A percentile compares a stretch with the other conserved stretches of the same genome.
Evolutionary conservation across 1,140 invertebrate species (phyloP).

Genomic region (roundworm (Caenorhabditis elegans)): DNA sequence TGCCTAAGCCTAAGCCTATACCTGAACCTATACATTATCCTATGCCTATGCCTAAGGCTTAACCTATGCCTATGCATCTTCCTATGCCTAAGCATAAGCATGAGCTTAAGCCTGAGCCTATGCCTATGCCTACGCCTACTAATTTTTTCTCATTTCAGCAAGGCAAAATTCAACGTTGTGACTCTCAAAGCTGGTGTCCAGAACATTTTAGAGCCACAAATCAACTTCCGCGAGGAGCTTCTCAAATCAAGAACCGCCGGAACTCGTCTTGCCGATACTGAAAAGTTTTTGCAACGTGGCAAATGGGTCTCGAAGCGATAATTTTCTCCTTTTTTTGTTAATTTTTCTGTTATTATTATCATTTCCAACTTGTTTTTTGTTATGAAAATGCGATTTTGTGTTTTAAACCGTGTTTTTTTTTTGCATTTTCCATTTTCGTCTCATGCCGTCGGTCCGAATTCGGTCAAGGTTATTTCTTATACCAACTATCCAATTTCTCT

Average conservation of each 20-base stretch:
- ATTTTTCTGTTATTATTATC: not conserved
- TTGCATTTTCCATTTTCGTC: too few relatives aligned
- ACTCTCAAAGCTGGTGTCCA: not conserved
- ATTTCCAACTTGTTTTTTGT: not conserved
- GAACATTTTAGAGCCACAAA: not conserved
- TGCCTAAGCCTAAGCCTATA: too few relatives aligned
- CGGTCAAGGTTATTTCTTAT: constrained; percentile 4
- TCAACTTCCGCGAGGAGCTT: constrained; percentile 20
- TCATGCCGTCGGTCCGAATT: not conserved
- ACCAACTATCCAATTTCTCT: not conserved
- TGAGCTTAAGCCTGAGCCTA: too few relatives aligned
- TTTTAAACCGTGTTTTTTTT: too few relatives aligned
- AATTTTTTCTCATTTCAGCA: not conserved
- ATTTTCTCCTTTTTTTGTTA: not conserved
- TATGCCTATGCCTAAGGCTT: too few relatives aligned
- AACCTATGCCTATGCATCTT: too few relatives aligned
- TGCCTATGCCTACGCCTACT: too few relatives aligned
- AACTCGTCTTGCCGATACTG: not conserved
- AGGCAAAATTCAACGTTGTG: not conserved
- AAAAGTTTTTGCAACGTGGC: not conserved
- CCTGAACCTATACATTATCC: too few relatives aligned
- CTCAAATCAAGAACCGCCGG: constrained; percentile 7
- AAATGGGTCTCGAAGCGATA: not conserved
- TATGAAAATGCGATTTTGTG: not conserved
- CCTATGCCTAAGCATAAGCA: too few relatives aligned